Evolutionary conservation across 2,888 invertebrate species (phyloP), one percentile per base, ranked within the genome.

Genomic region (Galerucella nymphaeae): DNA sequence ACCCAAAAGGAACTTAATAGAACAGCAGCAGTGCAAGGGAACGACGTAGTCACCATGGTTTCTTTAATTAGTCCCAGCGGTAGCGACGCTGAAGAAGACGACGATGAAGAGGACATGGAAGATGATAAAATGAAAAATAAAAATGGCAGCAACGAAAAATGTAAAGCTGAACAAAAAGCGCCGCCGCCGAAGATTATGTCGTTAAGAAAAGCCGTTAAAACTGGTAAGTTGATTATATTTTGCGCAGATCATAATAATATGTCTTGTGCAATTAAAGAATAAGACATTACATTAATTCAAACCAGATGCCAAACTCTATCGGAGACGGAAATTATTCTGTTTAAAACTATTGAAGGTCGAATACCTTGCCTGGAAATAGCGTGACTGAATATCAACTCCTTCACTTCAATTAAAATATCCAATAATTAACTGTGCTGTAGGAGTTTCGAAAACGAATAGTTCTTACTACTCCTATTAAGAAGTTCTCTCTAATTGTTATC

Each of bases 11-110:
- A 78, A 65, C 69, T 81, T 76, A 78, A 80, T 73, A 70, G 79
- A 50, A 77, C 75, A 16, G 81, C 83, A 4, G 80, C 82, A 5
- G 79, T 81, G 30, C 78, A 80, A 53, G 84, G 82, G 4, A 80
- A 81, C 1, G 89, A 88, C 57, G 87, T 93, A 48, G 89, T 91
- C 1, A 93, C 93, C 0, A 89, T 92, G 88, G 91, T 93, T 0
- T 92, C 92, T 0, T 84, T 93, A 59, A 87, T 92, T 4, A 92
- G 91, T 80, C 91, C 92, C 0, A 90, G 90, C 18, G 91, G 90
- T 53, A 92, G 91, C 80, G 92, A 92, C 71, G 89, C 88, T 20
- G 91, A 91, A 78, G 88, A 88, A 66, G 86, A 86, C 6, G 87
- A 67, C 20, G 74, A 77, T 53, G 70, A 71, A 13, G 76, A 76